Percentiles rank a stretch among this genome's conserved stretches.
phyloP scores from a whole-genome alignment of 92 coral and sea anemone species.

The Blastomussa wellsi region DNA sequence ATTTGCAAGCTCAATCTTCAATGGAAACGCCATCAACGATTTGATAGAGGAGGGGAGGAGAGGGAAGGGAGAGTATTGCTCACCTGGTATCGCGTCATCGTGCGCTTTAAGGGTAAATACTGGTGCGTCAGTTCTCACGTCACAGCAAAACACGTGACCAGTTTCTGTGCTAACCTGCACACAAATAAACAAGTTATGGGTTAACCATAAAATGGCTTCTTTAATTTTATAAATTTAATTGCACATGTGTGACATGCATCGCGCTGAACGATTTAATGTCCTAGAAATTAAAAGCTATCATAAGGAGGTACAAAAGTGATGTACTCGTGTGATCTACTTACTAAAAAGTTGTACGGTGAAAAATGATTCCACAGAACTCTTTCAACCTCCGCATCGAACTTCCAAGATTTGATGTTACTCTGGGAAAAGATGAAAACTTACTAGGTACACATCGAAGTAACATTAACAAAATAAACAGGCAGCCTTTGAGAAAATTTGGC shows the following conservation, averaged over 20 bases:
- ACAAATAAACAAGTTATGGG: neutral
- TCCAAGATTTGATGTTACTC: conserved; percentile 90
- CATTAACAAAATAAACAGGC: neutral
- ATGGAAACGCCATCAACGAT: neutral
- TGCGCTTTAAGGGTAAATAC: conserved; percentile 91
- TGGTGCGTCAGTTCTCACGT: conserved; percentile 85
- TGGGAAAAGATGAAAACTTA: conserved; percentile 25
- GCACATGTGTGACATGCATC: too few species aligned
- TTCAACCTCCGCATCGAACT: conserved; percentile 91
- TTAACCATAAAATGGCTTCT: neutral
- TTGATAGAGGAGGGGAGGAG: neutral
- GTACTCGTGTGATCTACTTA: conserved; percentile 26
- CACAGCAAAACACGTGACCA: conserved; percentile 91
- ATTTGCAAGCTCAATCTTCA: neutral
- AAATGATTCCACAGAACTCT: conserved; percentile 94
- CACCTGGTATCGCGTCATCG: conserved; percentile 89
- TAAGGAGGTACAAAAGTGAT: too few species aligned
- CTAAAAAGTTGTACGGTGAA: conserved; percentile 91
- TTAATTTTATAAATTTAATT: too few species aligned
- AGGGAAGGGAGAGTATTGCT: neutral
- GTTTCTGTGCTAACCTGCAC: conserved; percentile 86
- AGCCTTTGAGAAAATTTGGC: too few species aligned
- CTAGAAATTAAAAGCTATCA: too few species aligned
- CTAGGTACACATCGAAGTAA: neutral
- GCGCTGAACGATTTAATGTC: too few species aligned